Percentiles rank a stretch among this genome's conserved stretches.
Conservation (phyloP, 2,888 invertebrate species). For the Agriopis aurantiaria region DNA sequence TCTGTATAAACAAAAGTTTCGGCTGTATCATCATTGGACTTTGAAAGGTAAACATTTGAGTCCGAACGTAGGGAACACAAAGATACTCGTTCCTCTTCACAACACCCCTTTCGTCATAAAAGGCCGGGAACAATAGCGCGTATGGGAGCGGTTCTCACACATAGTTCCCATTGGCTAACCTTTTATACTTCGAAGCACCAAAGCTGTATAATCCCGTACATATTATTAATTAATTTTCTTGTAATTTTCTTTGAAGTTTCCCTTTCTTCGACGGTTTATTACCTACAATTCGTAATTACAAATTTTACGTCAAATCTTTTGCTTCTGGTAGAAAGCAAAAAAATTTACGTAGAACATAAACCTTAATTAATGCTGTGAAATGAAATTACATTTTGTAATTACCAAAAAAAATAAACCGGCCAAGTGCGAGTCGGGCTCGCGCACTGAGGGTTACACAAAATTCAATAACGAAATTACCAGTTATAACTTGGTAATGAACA, state of each 20-base stretch:
- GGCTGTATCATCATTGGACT: conserved; percentile 7
- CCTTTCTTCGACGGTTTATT: not conserved
- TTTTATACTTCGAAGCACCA: conserved; percentile 35
- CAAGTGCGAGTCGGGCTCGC: no score
- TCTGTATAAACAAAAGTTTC: conserved; percentile 14
- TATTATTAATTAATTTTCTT: conserved; percentile 2
- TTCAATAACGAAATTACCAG: no score
- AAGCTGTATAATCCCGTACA: conserved; percentile 8
- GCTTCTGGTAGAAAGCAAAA: no score
- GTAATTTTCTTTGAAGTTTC: not conserved
- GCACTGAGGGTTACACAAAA: no score
- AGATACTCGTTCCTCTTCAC: conserved; percentile 15
- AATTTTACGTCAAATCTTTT: no score
- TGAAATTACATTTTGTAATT: no score
- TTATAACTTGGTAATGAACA: no score
- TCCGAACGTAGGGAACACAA: not conserved
- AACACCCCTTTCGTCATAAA: conserved; percentile 33
- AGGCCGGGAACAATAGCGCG: conserved; percentile 38
- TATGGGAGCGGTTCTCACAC: conserved; percentile 27
- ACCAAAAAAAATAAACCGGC: no score
- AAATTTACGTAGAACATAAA: no score
- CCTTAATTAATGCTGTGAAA: no score
- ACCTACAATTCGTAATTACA: no score
- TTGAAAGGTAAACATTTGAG: conserved; percentile 1
- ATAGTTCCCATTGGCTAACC: conserved; percentile 35